phyloP scores from a whole-genome alignment of 2,113 vertebrate species.

The Ardeotis arabs region DNA sequence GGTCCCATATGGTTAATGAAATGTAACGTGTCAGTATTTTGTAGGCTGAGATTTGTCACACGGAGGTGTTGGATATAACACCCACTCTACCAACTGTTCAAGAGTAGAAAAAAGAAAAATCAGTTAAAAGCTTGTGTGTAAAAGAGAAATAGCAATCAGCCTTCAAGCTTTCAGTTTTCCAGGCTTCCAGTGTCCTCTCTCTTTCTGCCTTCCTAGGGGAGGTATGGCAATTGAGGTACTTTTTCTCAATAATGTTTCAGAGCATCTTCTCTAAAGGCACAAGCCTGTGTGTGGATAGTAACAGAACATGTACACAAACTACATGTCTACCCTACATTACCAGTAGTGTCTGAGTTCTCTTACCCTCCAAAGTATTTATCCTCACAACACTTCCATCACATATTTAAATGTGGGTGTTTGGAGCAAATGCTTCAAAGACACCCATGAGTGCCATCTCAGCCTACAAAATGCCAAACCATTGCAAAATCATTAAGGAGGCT shows the following conservation, averaged over 20 bases:
- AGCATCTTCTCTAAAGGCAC: neutral
- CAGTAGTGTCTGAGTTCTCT: neutral
- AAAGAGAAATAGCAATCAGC: neutral
- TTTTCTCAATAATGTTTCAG: neutral
- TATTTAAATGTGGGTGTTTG: neutral
- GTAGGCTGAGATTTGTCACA: slow-evolving; percentile 68
- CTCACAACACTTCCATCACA: neutral
- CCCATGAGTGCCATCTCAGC: neutral
- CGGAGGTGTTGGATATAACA: slow-evolving; percentile 54
- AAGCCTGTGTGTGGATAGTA: fast-evolving
- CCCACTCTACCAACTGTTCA: slow-evolving; percentile 70
- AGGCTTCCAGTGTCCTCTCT: neutral
- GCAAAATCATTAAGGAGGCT: neutral
- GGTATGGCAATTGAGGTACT: neutral
- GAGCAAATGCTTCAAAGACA: slow-evolving; percentile 5
- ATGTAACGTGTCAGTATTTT: slow-evolving; percentile 57
- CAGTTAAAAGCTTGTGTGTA: neutral
- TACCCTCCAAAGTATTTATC: neutral
- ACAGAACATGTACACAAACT: neutral
- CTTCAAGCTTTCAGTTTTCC: neutral
- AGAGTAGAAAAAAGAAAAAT: neutral
- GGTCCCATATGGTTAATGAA: slow-evolving; percentile 66
- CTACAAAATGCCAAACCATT: slow-evolving; percentile 34
- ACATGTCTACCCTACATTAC: neutral
- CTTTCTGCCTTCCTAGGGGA: neutral